Base-by-base conservation (phyloP, 2,797 vertebrate genomes). In the Merluccius polli region DNA sequence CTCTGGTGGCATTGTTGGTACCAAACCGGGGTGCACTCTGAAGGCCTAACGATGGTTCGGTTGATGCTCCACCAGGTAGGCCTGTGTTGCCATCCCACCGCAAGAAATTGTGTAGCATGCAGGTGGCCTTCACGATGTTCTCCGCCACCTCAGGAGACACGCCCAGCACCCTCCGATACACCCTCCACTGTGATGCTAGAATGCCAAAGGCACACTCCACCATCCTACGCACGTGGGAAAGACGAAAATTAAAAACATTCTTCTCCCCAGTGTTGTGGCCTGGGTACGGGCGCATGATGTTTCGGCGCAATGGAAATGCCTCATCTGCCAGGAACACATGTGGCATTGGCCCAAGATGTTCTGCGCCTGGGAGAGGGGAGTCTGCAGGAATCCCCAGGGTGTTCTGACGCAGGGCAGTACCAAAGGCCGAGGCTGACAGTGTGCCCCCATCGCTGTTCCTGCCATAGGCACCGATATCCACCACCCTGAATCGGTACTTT, bases 401-500 rank as follows among this genome's bases (percentile, higher is more conserved):
- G 52, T 24, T 24, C n/a, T 18, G 52, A 63, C 3, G 4, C 16
- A 63, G 52, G 52, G 52, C 52, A 24, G 35, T 36, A 36, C 35
- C 35, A 36, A 36, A 36, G 1, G 35, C 4, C 11, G 35, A 36
- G 35, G 35, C 35, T 11, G 35, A 36, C 35, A 63, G 52, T 63
- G 52, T 63, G 52, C 52, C 52, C n/a, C 52, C 52, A 63, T 63
- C 52, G n/a, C 52, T 63, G 52, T 63, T 63, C n/a, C 52, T 63
- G 2, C 52, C 52, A 24, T 18, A 63, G 52, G 52, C 52, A 63
- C 52, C 52, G 16, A 63, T 27, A 68, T 68, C 65, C 65, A 68
- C 27, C 27, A 63, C 52, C 6, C 52, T 63, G 52, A n/a, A 63
- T 24, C 52, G 52, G 52, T 63, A 63, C n/a, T 24, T 63, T 63